Evolutionary conservation across 2,113 vertebrate species (phyloP).

Genomic region (Passer domesticus): DNA sequence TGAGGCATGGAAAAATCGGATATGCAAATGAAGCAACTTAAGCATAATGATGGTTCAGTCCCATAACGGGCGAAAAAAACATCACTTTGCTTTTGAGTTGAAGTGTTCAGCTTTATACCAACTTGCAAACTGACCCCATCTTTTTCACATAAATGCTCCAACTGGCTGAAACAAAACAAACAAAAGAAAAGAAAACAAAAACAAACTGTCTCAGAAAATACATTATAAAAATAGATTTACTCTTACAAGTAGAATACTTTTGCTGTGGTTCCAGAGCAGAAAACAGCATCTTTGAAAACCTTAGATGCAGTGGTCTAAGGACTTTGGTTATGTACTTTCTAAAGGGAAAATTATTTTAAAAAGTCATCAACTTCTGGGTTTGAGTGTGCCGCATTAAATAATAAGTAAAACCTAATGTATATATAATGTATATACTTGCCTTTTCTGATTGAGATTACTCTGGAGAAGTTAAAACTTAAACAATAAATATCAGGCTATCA

Average conservation of each 20-base stretch:
- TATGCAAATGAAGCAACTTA: slow-evolving; percentile 56
- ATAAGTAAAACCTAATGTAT: neutral
- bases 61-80: neutral
- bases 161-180: slow-evolving; percentile 52
- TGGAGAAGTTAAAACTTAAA: neutral
- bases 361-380: neutral
- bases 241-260: slow-evolving; percentile 3
- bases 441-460: neutral
- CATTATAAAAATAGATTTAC: neutral
- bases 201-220: slow-evolving; percentile 2
- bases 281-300: neutral
- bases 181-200: slow-evolving; percentile 26
- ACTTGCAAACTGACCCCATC: neutral
- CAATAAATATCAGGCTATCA: neutral
- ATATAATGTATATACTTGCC: neutral
- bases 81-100: neutral
- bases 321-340: neutral
- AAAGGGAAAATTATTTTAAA: neutral
- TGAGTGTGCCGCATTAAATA: neutral
- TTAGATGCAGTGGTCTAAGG: neutral
- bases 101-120: neutral
- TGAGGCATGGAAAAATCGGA: slow-evolving; percentile 48
- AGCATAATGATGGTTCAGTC: slow-evolving; percentile 16
- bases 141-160: slow-evolving; percentile 21
- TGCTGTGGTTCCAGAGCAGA: neutral